Evolutionary conservation across 1,140 invertebrate genomes (phyloP).

Genomic region (Zaprionus taronus): DNA sequence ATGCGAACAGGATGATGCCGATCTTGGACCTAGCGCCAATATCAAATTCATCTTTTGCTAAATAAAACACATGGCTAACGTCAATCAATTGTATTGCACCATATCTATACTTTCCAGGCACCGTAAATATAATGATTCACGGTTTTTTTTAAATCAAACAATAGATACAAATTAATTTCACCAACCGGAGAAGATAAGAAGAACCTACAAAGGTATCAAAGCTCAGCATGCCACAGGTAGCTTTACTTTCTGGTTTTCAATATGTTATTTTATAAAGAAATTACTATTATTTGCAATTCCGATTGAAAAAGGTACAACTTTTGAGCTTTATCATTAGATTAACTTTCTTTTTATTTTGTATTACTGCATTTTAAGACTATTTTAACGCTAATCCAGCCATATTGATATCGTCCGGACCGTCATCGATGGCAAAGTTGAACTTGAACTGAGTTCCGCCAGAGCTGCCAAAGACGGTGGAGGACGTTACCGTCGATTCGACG

Average conservation of each 20-base stretch:
- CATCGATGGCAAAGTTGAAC: constrained; percentile 85
- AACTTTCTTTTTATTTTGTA: background rate
- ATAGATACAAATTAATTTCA: too few relatives aligned
- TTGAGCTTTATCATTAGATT: background rate
- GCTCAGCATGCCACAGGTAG: too few relatives aligned
- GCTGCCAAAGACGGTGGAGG: constrained; percentile 40
- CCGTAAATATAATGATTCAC: too few relatives aligned
- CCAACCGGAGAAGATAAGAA: too few relatives aligned
- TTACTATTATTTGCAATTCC: background rate
- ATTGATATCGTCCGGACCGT: constrained; percentile 65
- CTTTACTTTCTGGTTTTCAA: background rate
- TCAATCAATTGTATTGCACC: background rate
- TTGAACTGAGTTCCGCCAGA: constrained; percentile 85
- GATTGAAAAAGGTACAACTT: background rate
- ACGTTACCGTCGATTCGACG: background rate
- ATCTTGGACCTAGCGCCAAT: background rate
- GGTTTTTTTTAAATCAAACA: too few relatives aligned
- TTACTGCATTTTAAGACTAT: background rate
- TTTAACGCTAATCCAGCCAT: constrained; percentile 51
- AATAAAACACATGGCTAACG: background rate
- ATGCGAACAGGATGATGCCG: background rate
- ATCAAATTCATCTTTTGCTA: background rate
- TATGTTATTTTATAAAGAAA: background rate
- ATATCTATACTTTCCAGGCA: too few relatives aligned
- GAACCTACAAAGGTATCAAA: too few relatives aligned